Evolutionary conservation across 2,113 vertebrate genomes (phyloP).

Genomic region (Hoplias malabaricus): DNA sequence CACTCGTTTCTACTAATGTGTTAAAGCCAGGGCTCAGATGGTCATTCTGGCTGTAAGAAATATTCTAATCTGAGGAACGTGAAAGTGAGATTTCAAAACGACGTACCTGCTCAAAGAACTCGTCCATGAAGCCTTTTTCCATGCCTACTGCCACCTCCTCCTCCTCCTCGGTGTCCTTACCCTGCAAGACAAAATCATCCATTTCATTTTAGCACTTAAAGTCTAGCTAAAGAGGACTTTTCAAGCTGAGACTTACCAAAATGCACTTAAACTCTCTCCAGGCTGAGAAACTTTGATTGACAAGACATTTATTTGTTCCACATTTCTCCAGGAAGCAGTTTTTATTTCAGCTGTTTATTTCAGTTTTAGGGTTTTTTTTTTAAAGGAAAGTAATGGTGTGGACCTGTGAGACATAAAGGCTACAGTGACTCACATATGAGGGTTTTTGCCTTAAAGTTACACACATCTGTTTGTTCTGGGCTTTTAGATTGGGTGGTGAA

Average conservation of each 20-base stretch:
- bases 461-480: too few relatives aligned
- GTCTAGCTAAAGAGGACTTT: neutral
- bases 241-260: neutral
- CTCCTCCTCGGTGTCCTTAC: constrained; percentile 84
- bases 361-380: too few relatives aligned
- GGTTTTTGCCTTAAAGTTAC: too few relatives aligned
- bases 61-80: neutral
- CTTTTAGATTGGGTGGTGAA: too few relatives aligned
- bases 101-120: constrained; percentile 91
- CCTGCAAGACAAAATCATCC: constrained; percentile 65
- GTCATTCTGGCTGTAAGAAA: neutral
- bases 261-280: neutral
- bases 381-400: too few relatives aligned
- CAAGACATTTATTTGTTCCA: neutral
- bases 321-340: too few relatives aligned
- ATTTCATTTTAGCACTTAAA: constrained; percentile 3
- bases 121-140: constrained; percentile 92
- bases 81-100: neutral
- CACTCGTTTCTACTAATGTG: neutral
- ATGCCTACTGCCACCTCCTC: constrained; percentile 85
- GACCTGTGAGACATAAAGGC: too few relatives aligned
- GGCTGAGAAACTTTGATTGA: neutral
- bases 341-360: too few relatives aligned
- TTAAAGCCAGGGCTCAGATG: neutral
- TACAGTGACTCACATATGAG: too few relatives aligned